Percentiles rank a stretch among this genome's conserved stretches.
These are phyloP conservation scores for Ericerus pela DNA, from an alignment of 1,140 invertebrate genomes.

Conservation along the genomic window DNA sequence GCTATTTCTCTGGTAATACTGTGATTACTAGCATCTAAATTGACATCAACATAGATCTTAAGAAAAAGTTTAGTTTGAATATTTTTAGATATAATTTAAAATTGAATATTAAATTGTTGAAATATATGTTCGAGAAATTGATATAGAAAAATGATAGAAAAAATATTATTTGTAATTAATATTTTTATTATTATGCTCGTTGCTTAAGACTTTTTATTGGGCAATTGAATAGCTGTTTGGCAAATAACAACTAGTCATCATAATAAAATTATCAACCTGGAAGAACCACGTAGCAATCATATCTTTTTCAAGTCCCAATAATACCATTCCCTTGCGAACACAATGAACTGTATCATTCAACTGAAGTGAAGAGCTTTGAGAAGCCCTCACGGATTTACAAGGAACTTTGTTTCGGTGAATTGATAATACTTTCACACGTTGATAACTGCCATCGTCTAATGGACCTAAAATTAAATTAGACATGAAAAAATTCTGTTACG, in stretches of 20 bases:
- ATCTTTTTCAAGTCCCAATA: conserved; percentile 39
- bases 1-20: too few species aligned
- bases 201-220: not conserved
- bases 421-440: conserved; percentile 58
- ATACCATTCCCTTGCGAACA: conserved; percentile 71
- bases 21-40: too few species aligned
- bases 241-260: not conserved
- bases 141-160: too few species aligned
- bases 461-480: conserved; percentile 44
- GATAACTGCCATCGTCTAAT: conserved; percentile 64
- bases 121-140: too few species aligned
- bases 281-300: conserved; percentile 58
- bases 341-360: conserved; percentile 44
- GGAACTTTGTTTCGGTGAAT: conserved; percentile 83
- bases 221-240: not conserved
- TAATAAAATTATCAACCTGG: conserved; percentile 41
- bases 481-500: not conserved
- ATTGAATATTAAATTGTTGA: too few species aligned
- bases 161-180: too few species aligned
- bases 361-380: conserved; percentile 81
- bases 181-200: not conserved
- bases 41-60: too few species aligned
- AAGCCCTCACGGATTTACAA: conserved; percentile 69
- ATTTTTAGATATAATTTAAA: too few species aligned
- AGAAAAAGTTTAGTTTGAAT: too few species aligned